Percentiles rank a stretch among this genome's conserved stretches.
phyloP scores from a whole-genome alignment of 2,888 invertebrate genomes.

The Orthosia incerta region DNA sequence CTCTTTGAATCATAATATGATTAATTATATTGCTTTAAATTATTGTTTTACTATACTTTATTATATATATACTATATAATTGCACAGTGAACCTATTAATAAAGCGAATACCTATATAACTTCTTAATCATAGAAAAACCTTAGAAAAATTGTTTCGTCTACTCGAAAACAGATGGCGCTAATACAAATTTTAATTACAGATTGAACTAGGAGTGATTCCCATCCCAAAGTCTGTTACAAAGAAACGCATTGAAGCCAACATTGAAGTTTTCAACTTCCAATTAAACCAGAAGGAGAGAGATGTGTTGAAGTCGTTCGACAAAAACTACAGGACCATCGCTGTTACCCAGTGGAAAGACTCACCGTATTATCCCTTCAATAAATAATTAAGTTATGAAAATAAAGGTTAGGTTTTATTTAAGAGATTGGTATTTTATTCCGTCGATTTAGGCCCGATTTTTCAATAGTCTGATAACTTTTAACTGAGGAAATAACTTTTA shows the following conservation, averaged over 20 bases:
- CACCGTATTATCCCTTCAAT: conserved; percentile 76
- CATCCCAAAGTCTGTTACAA: conserved; percentile 81
- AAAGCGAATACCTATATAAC: no score
- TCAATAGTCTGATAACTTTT: no score
- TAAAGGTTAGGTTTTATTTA: conserved; percentile 4
- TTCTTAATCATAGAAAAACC: background rate
- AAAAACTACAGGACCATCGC: conserved; percentile 74
- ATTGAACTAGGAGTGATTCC: conserved; percentile 82
- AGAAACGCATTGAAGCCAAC: conserved; percentile 77
- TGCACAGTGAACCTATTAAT: no score
- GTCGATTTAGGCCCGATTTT: no score
- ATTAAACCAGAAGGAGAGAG: conserved; percentile 73
- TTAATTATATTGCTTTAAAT: no score
- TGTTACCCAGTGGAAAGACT: conserved; percentile 71
- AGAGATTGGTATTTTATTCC: background rate
- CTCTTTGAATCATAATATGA: no score
- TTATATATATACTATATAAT: no score
- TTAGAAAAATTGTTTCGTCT: background rate
- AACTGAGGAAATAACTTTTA: no score
- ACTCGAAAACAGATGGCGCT: conserved; percentile 34
- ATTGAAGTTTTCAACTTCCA: conserved; percentile 81
- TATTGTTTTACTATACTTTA: no score
- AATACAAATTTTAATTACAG: conserved; percentile 66
- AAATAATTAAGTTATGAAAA: conserved; percentile 1
- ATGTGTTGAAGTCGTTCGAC: conserved; percentile 74